Percentiles rank a stretch among this genome's conserved stretches.
Evolutionary conservation across 2,888 invertebrate species (phyloP).

Genomic region (Stenoptilia bipunctidactyla): DNA sequence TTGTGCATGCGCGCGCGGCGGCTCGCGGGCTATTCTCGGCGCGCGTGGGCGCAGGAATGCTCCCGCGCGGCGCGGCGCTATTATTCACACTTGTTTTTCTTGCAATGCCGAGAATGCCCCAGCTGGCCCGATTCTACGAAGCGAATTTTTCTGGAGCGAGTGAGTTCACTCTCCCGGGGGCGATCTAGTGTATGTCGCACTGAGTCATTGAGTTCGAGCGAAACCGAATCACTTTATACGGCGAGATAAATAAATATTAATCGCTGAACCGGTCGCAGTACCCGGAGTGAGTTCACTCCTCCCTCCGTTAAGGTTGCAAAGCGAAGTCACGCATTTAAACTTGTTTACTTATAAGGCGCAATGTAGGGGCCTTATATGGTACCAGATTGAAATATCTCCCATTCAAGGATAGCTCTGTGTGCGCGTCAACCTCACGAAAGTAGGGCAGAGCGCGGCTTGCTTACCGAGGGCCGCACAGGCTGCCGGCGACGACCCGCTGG

Average conservation of each 20-base stretch:
- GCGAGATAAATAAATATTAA: slow-evolving; percentile 21
- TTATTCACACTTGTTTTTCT: slow-evolving; percentile 32
- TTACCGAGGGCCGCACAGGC: too few relatives aligned
- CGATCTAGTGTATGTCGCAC: too few relatives aligned
- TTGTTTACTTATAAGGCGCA: slow-evolving; percentile 61
- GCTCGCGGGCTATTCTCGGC: slow-evolving; percentile 28
- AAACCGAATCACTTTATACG: too few relatives aligned
- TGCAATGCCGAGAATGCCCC: slow-evolving; percentile 27
- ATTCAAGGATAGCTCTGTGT: slow-evolving; percentile 44
- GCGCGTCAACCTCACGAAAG: not conserved
- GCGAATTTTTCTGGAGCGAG: slow-evolving; percentile 19
- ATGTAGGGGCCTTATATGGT: slow-evolving; percentile 42
- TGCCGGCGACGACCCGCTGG: too few relatives aligned
- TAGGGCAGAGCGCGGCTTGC: not conserved
- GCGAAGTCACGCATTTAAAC: slow-evolving; percentile 55
- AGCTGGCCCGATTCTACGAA: slow-evolving; percentile 27
- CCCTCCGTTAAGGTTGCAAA: slow-evolving; percentile 41
- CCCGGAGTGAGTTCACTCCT: slow-evolving; percentile 33
- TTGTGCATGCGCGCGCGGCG: slow-evolving; percentile 60
- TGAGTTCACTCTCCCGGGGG: slow-evolving; percentile 21
- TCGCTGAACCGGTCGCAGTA: slow-evolving; percentile 24
- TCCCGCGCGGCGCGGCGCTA: slow-evolving; percentile 22
- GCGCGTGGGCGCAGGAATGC: slow-evolving; percentile 25
- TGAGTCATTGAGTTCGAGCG: too few relatives aligned
- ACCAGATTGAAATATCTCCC: slow-evolving; percentile 43